phyloP scores from a whole-genome alignment of 2,888 invertebrate species.

The Apamea monoglypha region DNA sequence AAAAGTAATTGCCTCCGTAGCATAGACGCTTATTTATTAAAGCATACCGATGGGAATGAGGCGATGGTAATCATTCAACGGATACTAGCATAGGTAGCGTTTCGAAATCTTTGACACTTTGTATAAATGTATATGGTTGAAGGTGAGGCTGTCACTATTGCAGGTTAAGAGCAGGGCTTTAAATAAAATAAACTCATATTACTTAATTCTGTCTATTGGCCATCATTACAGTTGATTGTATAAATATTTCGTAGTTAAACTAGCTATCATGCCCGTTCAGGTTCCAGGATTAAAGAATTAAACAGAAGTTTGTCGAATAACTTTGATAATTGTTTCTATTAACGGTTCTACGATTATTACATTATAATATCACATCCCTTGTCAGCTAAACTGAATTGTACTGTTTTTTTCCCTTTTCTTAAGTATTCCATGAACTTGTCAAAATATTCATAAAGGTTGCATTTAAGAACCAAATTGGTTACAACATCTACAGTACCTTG shows the following conservation, averaged over 20 bases:
- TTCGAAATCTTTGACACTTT: conserved; percentile 51
- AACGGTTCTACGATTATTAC: no score
- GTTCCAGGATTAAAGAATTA: no score
- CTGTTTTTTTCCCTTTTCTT: no score
- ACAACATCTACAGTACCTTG: background rate
- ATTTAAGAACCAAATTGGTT: no score
- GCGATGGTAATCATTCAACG: conserved; percentile 57
- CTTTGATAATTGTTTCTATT: no score
- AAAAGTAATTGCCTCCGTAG: conserved; percentile 77
- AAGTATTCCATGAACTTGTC: no score
- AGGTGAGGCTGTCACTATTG: background rate
- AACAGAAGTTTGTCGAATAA: no score
- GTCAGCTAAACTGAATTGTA: no score
- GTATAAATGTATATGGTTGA: conserved; percentile 11
- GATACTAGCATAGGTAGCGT: conserved; percentile 27
- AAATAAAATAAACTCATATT: background rate
- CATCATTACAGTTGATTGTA: background rate
- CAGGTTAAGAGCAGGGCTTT: conserved; percentile 1
- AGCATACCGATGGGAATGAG: conserved; percentile 65
- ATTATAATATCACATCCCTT: no score
- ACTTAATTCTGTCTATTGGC: background rate
- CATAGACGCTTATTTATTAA: conserved; percentile 56
- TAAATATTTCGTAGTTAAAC: background rate
- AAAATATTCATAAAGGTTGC: no score
- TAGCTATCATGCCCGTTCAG: background rate